These are phyloP conservation scores for Cerceris ruficornis DNA, from an alignment of 2,888 invertebrate genomes.

Conservation along the genomic window DNA sequence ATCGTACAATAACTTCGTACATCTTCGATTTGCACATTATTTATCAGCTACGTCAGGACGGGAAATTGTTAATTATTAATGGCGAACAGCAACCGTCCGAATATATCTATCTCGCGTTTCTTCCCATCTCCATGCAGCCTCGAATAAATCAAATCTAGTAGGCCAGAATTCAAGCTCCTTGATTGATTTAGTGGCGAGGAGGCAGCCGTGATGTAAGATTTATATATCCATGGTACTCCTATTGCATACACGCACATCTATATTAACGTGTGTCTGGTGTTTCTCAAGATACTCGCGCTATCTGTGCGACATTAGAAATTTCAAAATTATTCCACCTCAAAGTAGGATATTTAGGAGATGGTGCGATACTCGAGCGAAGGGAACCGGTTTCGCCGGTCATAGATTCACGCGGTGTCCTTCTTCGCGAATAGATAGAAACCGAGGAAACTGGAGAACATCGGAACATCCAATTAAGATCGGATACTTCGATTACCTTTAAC, in stretches of 20 bases:
- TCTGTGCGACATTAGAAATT: conserved; percentile 4
- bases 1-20: too few species aligned
- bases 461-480: conserved; percentile 43
- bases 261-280: neutral
- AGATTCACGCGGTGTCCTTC: conserved; percentile 22
- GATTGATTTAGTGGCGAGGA: conserved; percentile 28
- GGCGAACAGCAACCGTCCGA: neutral
- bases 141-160: conserved; percentile 38
- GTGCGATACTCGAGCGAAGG: conserved; percentile 14
- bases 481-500: conserved; percentile 42
- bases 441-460: conserved; percentile 34
- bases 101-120: neutral
- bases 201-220: conserved; percentile 33
- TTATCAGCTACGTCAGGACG: neutral
- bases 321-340: conserved; percentile 15
- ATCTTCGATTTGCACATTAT: too few species aligned
- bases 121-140: neutral
- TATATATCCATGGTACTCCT: conserved; percentile 10
- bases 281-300: neutral
- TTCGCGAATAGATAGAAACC: conserved; percentile 40
- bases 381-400: conserved; percentile 33
- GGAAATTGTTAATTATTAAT: conserved; percentile 1
- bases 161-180: conserved; percentile 31
- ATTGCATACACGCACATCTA: neutral
- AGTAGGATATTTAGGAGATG: conserved; percentile 8